Percentiles rank a stretch among this genome's conserved stretches.
phyloP scores from a whole-genome alignment of 2,888 invertebrate genomes.

The Lordiphosa andalusiaca region DNA sequence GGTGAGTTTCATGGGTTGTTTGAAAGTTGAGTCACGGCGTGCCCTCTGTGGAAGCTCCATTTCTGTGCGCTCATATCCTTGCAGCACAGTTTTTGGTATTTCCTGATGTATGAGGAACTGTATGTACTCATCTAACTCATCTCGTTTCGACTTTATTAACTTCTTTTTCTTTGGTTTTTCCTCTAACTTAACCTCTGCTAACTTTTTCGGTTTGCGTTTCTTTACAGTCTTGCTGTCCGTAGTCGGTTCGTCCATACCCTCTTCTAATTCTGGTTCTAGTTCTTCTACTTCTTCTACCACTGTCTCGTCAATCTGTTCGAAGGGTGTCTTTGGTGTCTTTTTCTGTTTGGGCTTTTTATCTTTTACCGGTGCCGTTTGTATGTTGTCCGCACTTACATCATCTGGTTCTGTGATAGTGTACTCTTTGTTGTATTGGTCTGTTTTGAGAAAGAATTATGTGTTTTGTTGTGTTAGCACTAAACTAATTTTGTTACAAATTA shows the following conservation, averaged over 20 bases:
- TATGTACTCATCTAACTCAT: slow-evolving; percentile 79
- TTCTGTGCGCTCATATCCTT: slow-evolving; percentile 79
- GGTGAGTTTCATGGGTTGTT: slow-evolving; percentile 73
- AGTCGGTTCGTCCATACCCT: slow-evolving; percentile 45
- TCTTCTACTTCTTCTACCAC: slow-evolving; percentile 57
- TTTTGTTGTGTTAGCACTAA: slow-evolving; percentile 68
- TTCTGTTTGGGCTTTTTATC: slow-evolving; percentile 69
- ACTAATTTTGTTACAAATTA: slow-evolving; percentile 62
- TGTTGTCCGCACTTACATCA: slow-evolving; percentile 78
- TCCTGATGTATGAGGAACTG: slow-evolving; percentile 79
- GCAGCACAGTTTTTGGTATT: slow-evolving; percentile 79
- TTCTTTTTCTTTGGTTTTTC: slow-evolving; percentile 72
- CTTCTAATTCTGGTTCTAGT: slow-evolving; percentile 28
- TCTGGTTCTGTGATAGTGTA: slow-evolving; percentile 80
- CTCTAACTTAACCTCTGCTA: slow-evolving; percentile 70
- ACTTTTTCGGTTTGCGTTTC: slow-evolving; percentile 71
- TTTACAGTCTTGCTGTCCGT: slow-evolving; percentile 65
- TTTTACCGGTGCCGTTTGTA: slow-evolving; percentile 76
- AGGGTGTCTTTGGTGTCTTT: slow-evolving; percentile 60
- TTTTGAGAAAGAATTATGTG: slow-evolving; percentile 69
- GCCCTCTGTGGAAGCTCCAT: slow-evolving; percentile 77
- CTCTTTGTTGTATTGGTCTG: slow-evolving; percentile 78
- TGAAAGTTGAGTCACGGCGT: slow-evolving; percentile 68
- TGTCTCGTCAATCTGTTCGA: slow-evolving; percentile 74
- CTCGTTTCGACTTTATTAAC: slow-evolving; percentile 70